Base-by-base conservation (phyloP, 2,888 invertebrate species). In the Drosophila bunnanda region DNA sequence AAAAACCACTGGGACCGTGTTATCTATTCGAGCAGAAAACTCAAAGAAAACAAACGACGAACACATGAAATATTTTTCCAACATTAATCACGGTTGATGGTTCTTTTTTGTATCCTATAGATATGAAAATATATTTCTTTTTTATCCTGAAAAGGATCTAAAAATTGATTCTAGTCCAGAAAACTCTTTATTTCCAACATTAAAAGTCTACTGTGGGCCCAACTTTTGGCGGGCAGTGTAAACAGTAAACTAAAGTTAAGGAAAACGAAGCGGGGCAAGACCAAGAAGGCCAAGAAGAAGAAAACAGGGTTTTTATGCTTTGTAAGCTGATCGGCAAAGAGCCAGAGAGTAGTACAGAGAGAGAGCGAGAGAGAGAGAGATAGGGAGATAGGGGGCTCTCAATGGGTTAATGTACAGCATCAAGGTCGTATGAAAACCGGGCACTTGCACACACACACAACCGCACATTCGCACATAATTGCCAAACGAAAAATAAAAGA, bases 401-500 rank as follows among this genome's bases (percentile, higher is more conserved):
- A 84, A 84, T 83, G 86, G 84, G 84, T 84, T 88, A 84, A 84
- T 84, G 84, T 88, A 82, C 84, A 84, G 73, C 78, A 76, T 82
- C 84, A 84, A 84, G 84, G 84, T 88, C 84, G 86, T 61, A 66
- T 62, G 75, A 73, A 66, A 62, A 72, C 62, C 72, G 59, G 72
- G 58, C 67, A 55, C 57, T 64, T 50, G 70, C 44, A 72, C 39
- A 57, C 38, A 13, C 9, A 50, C 50, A 54, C 30, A 53, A 25
- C 25, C 46, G 64, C 34, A 58, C 56, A 56, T 52, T 65, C 41
- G 48, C n/a, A 69, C 59, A 60, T 56, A 66, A 38, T 67, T 44
- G 68, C 39, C 32, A 50, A 36, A 15, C 30, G n/a, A 41, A 15
- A 38, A 20, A n/a, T n/a, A n/a, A 30, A 17, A 62, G 15, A 36